Percentiles rank a stretch among this genome's conserved stretches.
phyloP scores from a whole-genome alignment of 2,888 invertebrate species.

The Parasteatoda lunata region DNA sequence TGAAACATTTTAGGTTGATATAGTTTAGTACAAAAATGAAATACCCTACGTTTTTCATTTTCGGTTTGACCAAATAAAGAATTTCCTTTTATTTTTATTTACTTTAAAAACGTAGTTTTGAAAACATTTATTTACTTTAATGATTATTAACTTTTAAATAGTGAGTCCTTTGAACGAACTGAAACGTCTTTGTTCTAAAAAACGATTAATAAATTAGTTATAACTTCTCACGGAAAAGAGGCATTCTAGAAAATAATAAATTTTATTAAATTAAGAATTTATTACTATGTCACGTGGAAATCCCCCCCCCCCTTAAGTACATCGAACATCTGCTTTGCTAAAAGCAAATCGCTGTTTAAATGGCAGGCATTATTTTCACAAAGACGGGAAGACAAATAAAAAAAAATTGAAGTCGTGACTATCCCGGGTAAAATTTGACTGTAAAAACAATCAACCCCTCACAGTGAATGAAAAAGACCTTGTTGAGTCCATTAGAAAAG shows the following conservation, averaged over 20 bases:
- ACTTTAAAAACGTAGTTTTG: too few species aligned
- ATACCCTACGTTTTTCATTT: too few species aligned
- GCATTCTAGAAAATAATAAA: not conserved
- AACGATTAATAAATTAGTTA: not conserved
- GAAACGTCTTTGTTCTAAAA: too few species aligned
- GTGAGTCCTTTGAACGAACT: too few species aligned
- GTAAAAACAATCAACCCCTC: constrained; percentile 56
- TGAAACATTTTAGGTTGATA: too few species aligned
- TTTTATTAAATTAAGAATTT: not conserved
- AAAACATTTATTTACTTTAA: too few species aligned
- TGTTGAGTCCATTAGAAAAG: constrained; percentile 52
- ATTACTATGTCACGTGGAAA: not conserved
- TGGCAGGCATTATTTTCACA: constrained; percentile 31
- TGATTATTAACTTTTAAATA: too few species aligned
- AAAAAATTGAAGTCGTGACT: not conserved
- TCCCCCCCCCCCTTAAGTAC: constrained; percentile 2
- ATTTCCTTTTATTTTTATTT: too few species aligned
- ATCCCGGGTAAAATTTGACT: constrained; percentile 30
- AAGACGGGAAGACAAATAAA: not conserved
- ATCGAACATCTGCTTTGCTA: constrained; percentile 36
- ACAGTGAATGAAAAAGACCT: constrained; percentile 30
- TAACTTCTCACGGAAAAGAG: not conserved
- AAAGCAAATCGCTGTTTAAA: constrained; percentile 56
- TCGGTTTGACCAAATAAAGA: too few species aligned
- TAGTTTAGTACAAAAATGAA: too few species aligned